Percentiles rank a stretch among this genome's conserved stretches.
Evolutionary conservation across 2,113 vertebrate species (phyloP).

Genomic region (Fregata magnificens): DNA sequence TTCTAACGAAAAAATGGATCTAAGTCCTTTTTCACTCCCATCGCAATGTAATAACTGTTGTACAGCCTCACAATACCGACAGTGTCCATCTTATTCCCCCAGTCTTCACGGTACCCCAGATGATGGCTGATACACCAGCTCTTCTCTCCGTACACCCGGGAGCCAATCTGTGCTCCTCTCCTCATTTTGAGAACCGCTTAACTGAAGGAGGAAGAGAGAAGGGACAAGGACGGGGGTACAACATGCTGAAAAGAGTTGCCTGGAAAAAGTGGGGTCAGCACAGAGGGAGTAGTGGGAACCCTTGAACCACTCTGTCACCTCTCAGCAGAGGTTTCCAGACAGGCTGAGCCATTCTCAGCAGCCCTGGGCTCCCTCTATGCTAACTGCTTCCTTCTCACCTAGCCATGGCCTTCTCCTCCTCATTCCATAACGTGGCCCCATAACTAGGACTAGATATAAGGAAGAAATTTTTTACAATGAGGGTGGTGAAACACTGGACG

Average conservation of each 20-base stretch:
- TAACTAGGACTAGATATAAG: background rate
- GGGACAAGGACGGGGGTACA: background rate
- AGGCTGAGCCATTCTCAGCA: background rate
- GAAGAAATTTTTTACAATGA: background rate
- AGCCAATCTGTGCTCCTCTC: background rate
- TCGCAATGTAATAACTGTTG: background rate
- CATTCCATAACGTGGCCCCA: background rate
- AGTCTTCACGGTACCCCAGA: background rate
- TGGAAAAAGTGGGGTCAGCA: background rate
- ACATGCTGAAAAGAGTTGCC: background rate
- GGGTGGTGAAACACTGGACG: background rate
- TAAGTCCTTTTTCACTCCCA: background rate
- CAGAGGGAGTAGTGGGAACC: background rate
- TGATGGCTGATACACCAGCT: background rate
- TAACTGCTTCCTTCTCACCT: background rate
- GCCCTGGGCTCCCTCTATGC: background rate
- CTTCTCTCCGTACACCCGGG: background rate
- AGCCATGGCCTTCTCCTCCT: background rate
- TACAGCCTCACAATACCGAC: background rate
- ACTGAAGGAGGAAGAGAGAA: background rate
- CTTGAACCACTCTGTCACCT: background rate
- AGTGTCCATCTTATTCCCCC: background rate
- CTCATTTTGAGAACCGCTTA: background rate
- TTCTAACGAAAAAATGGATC: background rate
- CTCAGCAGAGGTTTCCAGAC: background rate